Base-by-base conservation (phyloP, 2,113 vertebrate genomes). In the Panurus biarmicus region DNA sequence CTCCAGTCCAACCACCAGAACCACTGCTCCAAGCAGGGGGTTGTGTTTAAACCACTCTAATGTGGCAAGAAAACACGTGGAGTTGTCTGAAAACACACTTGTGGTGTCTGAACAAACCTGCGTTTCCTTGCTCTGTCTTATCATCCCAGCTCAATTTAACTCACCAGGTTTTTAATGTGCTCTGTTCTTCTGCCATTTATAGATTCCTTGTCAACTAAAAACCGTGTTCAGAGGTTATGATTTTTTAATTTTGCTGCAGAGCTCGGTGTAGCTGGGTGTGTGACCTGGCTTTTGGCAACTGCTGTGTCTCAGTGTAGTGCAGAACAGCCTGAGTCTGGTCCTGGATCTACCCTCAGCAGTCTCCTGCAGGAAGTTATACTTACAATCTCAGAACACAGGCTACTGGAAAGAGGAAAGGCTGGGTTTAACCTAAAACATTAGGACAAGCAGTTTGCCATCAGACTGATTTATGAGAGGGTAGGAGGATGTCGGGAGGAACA, bases 391-490 rank as follows among this genome's bases (percentile, higher is more conserved):
- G 38, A 79, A 50, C 47, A 50, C 45, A 66, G 76, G 60, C 80
- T 58, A 5, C 72, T 89, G 72, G 23, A 62, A 77, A 80, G 50
- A 90, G 64, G 42, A 90, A 80, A 53, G 66, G 81, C 60, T 86
- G 38, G 0, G 71, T 83, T 86, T 38, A 35, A 42, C 33, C 11
- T 24, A 11, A 66, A 90, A 29, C 11, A 2, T 80, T 18, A 36
- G 45, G 38, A 54, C 71, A 87, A 89, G 61, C 56, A 53, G 33
- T 31, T 80, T 86, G 50, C 33, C 20, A 18, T 83, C 57, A 42
- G n/a, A 5, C 20, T 73, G 67, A 83, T 91, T 85, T 78, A 48
- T 75, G 47, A 24, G n/a, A 58, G 24, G 35, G 26, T 4, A 36
- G 45, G 48, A 75, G 77, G 86, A 53, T 47, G 54, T 6, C 10